phyloP scores from a whole-genome alignment of 1,140 invertebrate genomes.

The Contarinia nasturtii region DNA sequence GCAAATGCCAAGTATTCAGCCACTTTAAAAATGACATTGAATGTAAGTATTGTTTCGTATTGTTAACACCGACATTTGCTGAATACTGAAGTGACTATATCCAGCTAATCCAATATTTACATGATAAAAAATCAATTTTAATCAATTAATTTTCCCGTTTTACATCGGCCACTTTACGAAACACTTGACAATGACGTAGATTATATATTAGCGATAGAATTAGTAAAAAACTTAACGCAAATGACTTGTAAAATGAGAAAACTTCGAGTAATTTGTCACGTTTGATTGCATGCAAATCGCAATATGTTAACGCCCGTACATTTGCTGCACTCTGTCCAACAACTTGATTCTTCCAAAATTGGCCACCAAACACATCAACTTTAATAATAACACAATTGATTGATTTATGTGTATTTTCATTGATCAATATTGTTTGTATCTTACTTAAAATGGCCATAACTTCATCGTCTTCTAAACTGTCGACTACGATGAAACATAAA shows the following conservation, averaged over 20 bases:
- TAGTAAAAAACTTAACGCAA: constrained; percentile 95
- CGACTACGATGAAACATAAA: constrained; percentile 96
- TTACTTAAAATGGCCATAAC: constrained; percentile 95
- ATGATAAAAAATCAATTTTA: too few relatives aligned
- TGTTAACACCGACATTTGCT: too few relatives aligned
- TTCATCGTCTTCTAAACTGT: constrained; percentile 97
- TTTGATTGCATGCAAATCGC: constrained; percentile 98
- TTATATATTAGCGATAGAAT: constrained; percentile 98
- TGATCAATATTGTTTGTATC: constrained; percentile 6
- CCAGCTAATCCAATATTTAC: too few relatives aligned
- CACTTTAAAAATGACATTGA: too few relatives aligned
- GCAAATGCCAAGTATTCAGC: too few relatives aligned
- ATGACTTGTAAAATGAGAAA: constrained; percentile 98
- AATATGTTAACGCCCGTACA: constrained; percentile 96
- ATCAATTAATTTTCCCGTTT: constrained; percentile 91
- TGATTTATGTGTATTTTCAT: too few relatives aligned
- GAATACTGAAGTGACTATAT: too few relatives aligned
- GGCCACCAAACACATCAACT: constrained; percentile 97
- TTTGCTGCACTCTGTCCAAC: constrained; percentile 97
- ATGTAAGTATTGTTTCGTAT: too few relatives aligned
- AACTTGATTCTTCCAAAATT: constrained; percentile 94
- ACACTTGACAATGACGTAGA: constrained; percentile 89
- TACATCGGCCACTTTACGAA: constrained; percentile 84
- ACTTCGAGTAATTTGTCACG: constrained; percentile 89
- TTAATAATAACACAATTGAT: constrained; percentile 30